A percentile compares a stretch with the other conserved stretches of the same genome.
Conservation (phyloP, 2,888 invertebrate genomes). For the Drosophila anceps region DNA sequence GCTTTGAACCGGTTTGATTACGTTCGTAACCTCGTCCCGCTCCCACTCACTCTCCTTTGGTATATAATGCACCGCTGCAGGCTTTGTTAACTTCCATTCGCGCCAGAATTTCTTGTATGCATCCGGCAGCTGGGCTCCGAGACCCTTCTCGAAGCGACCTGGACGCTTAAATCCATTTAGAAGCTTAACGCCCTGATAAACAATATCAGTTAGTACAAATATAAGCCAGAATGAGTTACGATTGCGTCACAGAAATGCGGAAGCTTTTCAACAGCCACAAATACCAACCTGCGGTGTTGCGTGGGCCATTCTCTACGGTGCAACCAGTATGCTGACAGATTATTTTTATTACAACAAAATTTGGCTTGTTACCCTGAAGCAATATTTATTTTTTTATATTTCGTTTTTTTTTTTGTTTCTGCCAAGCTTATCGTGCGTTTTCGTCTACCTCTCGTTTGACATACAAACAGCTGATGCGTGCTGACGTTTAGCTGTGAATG, state of each 20-base stretch:
- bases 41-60: conserved; percentile 91
- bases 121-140: conserved; percentile 90
- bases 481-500: conserved; percentile 33
- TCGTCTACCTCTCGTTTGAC: conserved; percentile 37
- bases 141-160: conserved; percentile 88
- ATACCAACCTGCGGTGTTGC: conserved; percentile 83
- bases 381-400: conserved; percentile 13
- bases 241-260: conserved; percentile 82
- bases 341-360: conserved; percentile 14
- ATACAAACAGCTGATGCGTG: conserved; percentile 60
- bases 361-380: neutral
- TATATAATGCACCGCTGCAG: conserved; percentile 89
- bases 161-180: conserved; percentile 86
- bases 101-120: conserved; percentile 94
- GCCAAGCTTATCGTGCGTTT: conserved; percentile 45
- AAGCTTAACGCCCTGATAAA: conserved; percentile 79
- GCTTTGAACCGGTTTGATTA: conserved; percentile 91
- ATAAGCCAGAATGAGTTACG: conserved; percentile 24
- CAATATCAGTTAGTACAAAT: neutral
- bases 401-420: conserved; percentile 37
- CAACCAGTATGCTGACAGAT: conserved; percentile 5
- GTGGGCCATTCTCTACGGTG: conserved; percentile 77
- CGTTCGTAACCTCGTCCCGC: conserved; percentile 90
- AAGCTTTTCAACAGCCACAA: neutral
- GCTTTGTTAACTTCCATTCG: conserved; percentile 91